These are phyloP conservation scores for Scaptodrosophila latifasciaeformis DNA, from an alignment of 2,888 invertebrate genomes.

Conservation along the genomic window DNA sequence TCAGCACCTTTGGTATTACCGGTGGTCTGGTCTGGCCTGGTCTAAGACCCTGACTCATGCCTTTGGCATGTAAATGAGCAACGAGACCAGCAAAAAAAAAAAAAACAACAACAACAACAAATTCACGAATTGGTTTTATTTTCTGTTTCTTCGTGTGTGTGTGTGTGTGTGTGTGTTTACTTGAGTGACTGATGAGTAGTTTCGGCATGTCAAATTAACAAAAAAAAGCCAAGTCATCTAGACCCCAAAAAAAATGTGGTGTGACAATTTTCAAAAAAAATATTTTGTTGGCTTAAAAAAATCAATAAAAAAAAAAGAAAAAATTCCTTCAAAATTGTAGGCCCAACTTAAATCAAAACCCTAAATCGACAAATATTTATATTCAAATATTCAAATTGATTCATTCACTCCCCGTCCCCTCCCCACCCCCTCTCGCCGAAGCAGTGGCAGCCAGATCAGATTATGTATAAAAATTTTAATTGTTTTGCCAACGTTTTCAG, in stretches of 20 bases:
- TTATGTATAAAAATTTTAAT: background rate
- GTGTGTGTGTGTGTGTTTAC: constrained; percentile 6
- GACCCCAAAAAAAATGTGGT: no score
- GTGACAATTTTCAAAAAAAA: constrained; percentile 1
- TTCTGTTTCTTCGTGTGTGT: no score
- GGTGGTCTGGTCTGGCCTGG: no score
- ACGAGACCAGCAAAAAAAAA: constrained; percentile 10
- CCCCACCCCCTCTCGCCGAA: no score
- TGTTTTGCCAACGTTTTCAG: no score
- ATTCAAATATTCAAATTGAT: constrained; percentile 64
- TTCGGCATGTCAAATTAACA: background rate
- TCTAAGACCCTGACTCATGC: constrained; percentile 57
- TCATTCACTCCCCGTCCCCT: constrained; percentile 29
- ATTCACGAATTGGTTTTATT: no score
- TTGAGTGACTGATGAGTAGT: constrained; percentile 1
- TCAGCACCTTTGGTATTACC: no score
- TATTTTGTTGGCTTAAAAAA: background rate
- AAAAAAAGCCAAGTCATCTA: no score
- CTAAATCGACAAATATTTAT: constrained; percentile 39
- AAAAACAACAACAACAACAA: no score
- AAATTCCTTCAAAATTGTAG: constrained; percentile 50
- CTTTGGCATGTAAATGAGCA: constrained; percentile 60
- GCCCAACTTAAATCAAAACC: constrained; percentile 35
- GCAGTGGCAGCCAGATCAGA: no score
- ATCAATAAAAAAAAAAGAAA: constrained; percentile 28